A percentile compares a stretch with the other conserved stretches of the same genome.
Conservation (phyloP, 2,113 vertebrate species). For the Morone chrysops region DNA sequence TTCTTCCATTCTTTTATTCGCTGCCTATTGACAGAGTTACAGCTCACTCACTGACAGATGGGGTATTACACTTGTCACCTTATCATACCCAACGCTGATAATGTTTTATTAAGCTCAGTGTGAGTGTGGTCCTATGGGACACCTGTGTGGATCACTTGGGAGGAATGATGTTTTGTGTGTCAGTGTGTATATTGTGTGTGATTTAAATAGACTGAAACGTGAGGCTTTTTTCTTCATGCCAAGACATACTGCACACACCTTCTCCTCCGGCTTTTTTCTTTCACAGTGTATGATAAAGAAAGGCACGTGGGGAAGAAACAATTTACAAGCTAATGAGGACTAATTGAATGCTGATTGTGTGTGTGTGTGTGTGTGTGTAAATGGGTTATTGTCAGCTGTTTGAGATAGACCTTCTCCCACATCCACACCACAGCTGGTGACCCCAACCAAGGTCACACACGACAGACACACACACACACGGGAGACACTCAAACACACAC, state of each 20-base stretch:
- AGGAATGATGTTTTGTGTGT: conserved; percentile 27
- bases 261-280: conserved; percentile 38
- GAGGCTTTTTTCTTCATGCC: conserved; percentile 49
- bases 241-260: conserved; percentile 51
- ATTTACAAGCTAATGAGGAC: conserved; percentile 34
- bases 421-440: conserved; percentile 83
- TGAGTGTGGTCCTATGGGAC: conserved; percentile 39
- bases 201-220: conserved; percentile 60
- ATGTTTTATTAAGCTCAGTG: conserved; percentile 73
- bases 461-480: conserved; percentile 51
- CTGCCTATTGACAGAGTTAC: conserved; percentile 68
- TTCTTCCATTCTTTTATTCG: conserved; percentile 53
- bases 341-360: conserved; percentile 49
- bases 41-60: conserved; percentile 68
- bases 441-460: conserved; percentile 79
- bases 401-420: conserved; percentile 64
- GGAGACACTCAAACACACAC: conserved; percentile 23
- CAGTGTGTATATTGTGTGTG: conserved; percentile 42
- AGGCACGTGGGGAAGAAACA: neutral
- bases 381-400: conserved; percentile 69
- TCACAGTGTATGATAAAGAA: conserved; percentile 9
- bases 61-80: conserved; percentile 69
- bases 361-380: conserved; percentile 26
- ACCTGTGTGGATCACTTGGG: conserved; percentile 6
- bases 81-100: conserved; percentile 62